Base-by-base conservation (phyloP, 2,888 invertebrate species). In the Pyrrhosoma nymphula region DNA sequence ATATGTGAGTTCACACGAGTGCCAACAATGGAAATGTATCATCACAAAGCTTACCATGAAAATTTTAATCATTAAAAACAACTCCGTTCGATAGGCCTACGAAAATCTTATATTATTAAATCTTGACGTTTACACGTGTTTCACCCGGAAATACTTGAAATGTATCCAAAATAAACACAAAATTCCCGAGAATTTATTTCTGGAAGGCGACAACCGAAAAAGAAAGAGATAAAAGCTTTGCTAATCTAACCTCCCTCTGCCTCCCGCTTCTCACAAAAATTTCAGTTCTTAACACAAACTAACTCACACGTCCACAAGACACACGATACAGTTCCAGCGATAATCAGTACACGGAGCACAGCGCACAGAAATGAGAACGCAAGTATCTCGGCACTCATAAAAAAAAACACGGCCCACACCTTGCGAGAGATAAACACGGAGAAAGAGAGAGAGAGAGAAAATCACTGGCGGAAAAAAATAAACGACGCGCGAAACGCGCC, bases 381-480 rank as follows among this genome's bases (percentile, higher is more conserved):
- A 10, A 82, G 30, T 35, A 82, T 69, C n/a, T 47, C 18, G 16
- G 82, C 14, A 16, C 35, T 82, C 30, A 4, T 18, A 82, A 82
- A 35, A 18, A 30, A 30, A 26, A 10, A 82, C 35, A 82, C 30
- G 20, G 60, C 60, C 12, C 82, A 82, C 82, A 82, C 69, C 69
- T 69, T n/a, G 69, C 69, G 82, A 82, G 82, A 82, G 82, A 82
- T 30, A 82, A 82, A 82, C 35, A 82, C 82, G 30, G 18, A 14
- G 82, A 82, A 35, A 82, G 82, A 82, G 30, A 18, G 82, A 82
- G 82, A 82, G 82, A 82, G 82, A 82, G 30, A 18, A 35, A 82
- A 82, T 82, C 82, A 82, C 82, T 35, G 82, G 82, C 14, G 69
- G 47, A 82, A 26, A n/a, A 82, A 82, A 82, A 35, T 35, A 82